These are phyloP conservation scores for Cybosia mesomella DNA, from an alignment of 2,888 invertebrate species.

Conservation along the genomic window DNA sequence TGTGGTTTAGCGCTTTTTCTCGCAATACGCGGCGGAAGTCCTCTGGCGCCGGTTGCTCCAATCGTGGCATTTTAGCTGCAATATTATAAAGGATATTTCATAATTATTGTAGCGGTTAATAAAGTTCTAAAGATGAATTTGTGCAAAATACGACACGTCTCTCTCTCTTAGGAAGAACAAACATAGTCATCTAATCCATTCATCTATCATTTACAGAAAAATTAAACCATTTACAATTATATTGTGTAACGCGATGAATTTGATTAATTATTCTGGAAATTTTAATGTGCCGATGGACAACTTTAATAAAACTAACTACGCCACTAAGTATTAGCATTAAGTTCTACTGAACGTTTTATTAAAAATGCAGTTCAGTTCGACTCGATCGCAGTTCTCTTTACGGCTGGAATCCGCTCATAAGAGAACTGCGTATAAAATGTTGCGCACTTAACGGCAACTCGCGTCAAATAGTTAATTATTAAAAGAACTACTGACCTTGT, in stretches of 20 bases:
- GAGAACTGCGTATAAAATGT: not conserved
- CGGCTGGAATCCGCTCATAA: not conserved
- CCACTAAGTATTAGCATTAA: no score
- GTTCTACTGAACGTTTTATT: no score
- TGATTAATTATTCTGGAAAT: not conserved
- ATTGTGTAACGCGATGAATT: not conserved
- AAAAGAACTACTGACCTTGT: constrained; percentile 40
- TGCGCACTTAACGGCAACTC: constrained; percentile 3
- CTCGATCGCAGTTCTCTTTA: not conserved
- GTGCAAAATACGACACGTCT: not conserved
- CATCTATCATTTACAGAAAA: not conserved
- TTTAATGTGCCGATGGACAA: no score
- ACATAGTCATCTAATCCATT: not conserved
- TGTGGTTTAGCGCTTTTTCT: constrained; percentile 83
- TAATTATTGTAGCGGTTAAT: not conserved
- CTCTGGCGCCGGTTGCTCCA: constrained; percentile 74
- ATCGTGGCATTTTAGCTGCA: constrained; percentile 73
- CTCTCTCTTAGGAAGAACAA: not conserved
- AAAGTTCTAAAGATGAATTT: not conserved
- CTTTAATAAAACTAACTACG: no score
- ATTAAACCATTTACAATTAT: not conserved
- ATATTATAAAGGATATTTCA: constrained; percentile 13
- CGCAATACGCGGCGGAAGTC: constrained; percentile 83
- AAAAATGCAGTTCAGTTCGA: not conserved
- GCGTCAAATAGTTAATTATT: constrained; percentile 39